phyloP scores from a whole-genome alignment of 1,140 invertebrate genomes.

The Vollenhovia emeryi region DNA sequence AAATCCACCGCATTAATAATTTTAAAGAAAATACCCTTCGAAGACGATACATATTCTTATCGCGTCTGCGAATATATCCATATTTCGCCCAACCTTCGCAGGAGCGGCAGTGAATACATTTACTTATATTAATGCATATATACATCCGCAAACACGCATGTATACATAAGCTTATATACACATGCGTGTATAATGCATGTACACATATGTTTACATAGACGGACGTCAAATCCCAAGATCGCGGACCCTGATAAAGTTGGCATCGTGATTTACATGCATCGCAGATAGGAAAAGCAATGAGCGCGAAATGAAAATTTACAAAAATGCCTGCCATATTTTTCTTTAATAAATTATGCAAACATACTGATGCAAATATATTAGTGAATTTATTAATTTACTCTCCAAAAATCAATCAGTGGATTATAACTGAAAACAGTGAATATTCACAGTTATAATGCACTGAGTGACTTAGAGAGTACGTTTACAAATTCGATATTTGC shows the following conservation, averaged over 20 bases:
- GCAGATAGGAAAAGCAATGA: neutral
- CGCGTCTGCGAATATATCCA: neutral
- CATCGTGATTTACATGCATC: constrained; percentile 28
- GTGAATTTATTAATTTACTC: too few relatives aligned
- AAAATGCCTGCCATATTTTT: neutral
- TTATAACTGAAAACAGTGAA: too few relatives aligned
- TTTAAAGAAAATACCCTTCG: constrained; percentile 6
- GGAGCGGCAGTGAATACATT: neutral
- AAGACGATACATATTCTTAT: constrained; percentile 28
- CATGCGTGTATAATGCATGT: neutral
- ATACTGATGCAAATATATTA: too few relatives aligned
- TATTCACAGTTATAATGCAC: too few relatives aligned
- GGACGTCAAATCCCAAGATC: constrained; percentile 8
- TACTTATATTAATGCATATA: constrained; percentile 23
- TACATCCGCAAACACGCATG: neutral
- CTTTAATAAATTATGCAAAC: neutral
- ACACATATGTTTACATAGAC: constrained; percentile 9
- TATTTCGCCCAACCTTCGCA: neutral
- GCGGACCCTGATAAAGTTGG: neutral
- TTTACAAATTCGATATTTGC: neutral
- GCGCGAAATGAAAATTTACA: neutral
- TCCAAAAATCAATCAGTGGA: too few relatives aligned
- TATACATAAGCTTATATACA: constrained; percentile 22
- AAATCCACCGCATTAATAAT: neutral
- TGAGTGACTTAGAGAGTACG: too few relatives aligned